These are phyloP conservation scores for Neogobius melanostomus DNA, from an alignment of 2,113 vertebrate genomes.

Conservation along the genomic window DNA sequence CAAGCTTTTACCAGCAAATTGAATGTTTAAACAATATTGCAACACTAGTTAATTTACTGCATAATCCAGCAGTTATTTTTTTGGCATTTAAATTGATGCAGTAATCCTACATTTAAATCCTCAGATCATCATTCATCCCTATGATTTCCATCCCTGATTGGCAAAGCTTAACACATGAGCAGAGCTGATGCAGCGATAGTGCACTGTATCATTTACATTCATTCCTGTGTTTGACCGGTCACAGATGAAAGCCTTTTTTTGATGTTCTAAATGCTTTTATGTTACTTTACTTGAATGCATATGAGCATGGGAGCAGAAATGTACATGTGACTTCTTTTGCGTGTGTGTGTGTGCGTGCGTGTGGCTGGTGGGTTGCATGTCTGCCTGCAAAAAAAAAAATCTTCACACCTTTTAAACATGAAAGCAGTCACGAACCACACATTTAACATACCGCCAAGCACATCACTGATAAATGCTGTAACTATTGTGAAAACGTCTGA, in stretches of 20 bases:
- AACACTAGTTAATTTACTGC: conserved; percentile 4
- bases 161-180: conserved; percentile 4
- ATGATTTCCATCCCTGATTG: conserved; percentile 8
- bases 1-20: too few species aligned
- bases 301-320: not conserved
- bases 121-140: conserved; percentile 25
- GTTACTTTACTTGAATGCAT: not conserved
- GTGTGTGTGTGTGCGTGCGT: too few species aligned
- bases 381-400: conserved; percentile 1
- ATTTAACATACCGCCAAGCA: not conserved
- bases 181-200: conserved; percentile 1
- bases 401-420: conserved; percentile 19
- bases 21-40: too few species aligned
- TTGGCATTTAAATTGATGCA: conserved; percentile 25
- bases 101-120: conserved; percentile 29
- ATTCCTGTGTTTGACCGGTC: not conserved
- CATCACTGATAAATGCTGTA: not conserved
- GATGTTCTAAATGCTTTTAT: conserved; percentile 2
- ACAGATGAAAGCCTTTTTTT: not conserved
- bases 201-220: not conserved
- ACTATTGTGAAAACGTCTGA: not conserved
- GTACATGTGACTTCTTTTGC: not conserved
- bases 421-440: conserved; percentile 1
- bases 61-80: conserved; percentile 15
- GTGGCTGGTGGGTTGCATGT: not conserved